A percentile compares a stretch with the other conserved stretches of the same genome.
Conservation (phyloP, 2,888 invertebrate genomes). For the Lasioglossum calceatum region DNA sequence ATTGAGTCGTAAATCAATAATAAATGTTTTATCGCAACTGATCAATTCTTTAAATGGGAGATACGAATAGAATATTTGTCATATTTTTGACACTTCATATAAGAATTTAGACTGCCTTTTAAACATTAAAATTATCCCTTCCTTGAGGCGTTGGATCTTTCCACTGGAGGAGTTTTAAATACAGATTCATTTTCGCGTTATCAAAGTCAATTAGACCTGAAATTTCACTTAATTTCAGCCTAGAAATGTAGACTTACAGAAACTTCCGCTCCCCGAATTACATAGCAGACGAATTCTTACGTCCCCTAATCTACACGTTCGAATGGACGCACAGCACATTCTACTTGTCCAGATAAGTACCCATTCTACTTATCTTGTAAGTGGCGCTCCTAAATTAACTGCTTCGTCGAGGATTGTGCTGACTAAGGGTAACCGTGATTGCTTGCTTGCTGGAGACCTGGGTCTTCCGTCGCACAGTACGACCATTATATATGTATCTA, state of each 20-base stretch:
- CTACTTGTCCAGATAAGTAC: conserved; percentile 7
- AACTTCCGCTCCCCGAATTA: not conserved
- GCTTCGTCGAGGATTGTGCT: conserved; percentile 2
- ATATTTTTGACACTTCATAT: too few relatives aligned
- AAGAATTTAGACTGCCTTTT: too few relatives aligned
- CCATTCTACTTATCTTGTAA: conserved; percentile 12
- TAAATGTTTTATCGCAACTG: not conserved
- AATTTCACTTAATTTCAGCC: not conserved
- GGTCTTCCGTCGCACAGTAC: not conserved
- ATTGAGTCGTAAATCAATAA: too few relatives aligned
- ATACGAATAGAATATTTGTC: too few relatives aligned
- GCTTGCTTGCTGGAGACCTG: not conserved
- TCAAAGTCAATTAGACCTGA: not conserved
- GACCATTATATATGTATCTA: not conserved
- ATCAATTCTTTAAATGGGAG: not conserved
- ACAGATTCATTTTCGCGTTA: not conserved
- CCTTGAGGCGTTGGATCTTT: not conserved
- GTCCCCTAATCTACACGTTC: not conserved
- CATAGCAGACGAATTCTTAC: not conserved
- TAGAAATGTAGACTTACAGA: not conserved
- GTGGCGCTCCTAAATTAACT: conserved; percentile 6
- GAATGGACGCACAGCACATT: not conserved
- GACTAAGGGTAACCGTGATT: conserved; percentile 1
- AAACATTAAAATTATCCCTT: not conserved
- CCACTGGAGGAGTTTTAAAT: too few relatives aligned